phyloP scores from a whole-genome alignment of 2,797 vertebrate genomes.

The Sibirionetta formosa region DNA sequence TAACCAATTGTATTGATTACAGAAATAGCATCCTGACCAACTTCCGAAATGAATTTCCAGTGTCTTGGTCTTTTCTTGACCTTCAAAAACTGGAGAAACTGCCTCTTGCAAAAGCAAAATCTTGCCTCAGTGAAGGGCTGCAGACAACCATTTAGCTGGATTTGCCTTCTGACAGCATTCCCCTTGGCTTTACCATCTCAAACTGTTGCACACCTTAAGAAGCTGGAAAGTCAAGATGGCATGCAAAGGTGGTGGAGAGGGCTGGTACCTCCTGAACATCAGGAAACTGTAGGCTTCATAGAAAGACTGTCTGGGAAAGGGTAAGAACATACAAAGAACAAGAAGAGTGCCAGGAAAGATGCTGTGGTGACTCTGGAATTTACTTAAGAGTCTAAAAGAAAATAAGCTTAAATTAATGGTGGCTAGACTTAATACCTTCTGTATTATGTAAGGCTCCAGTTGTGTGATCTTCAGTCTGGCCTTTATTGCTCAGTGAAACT shows the following conservation, averaged over 20 bases:
- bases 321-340: not conserved
- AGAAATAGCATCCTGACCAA: not conserved
- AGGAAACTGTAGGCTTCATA: not conserved
- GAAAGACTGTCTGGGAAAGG: not conserved
- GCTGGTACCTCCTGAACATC: not conserved
- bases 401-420: not conserved
- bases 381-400: not conserved
- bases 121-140: not conserved
- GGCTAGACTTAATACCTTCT: not conserved
- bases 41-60: not conserved
- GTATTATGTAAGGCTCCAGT: not conserved
- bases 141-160: not conserved
- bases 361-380: not conserved
- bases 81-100: not conserved
- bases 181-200: not conserved
- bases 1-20: not conserved
- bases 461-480: not conserved
- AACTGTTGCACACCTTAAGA: not conserved
- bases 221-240: not conserved
- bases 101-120: not conserved
- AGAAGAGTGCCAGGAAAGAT: not conserved
- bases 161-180: not conserved
- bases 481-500: not conserved
- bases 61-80: not conserved
- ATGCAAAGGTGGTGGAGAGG: not conserved